Evolutionary conservation across 2,888 invertebrate species (phyloP).

Genomic region (Callyntrura sp.): DNA sequence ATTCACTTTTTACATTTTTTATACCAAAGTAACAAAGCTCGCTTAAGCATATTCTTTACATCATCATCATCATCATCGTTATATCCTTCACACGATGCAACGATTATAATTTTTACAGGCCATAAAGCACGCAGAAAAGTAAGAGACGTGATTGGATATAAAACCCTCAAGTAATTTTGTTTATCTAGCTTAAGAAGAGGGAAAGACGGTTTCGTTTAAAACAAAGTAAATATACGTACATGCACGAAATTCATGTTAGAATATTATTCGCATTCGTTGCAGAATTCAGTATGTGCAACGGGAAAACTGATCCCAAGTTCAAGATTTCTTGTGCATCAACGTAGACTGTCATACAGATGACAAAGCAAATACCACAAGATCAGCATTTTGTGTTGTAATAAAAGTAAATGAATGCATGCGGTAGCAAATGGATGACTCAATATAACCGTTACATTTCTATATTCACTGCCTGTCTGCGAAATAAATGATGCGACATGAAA

Average conservation of each 20-base stretch:
- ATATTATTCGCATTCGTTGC: neutral
- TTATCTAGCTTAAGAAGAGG: neutral
- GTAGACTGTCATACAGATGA: too few relatives aligned
- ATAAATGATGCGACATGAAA: constrained; percentile 26
- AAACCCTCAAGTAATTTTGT: constrained; percentile 12
- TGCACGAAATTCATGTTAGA: neutral
- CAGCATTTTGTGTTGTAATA: too few relatives aligned
- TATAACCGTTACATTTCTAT: neutral
- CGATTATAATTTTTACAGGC: constrained; percentile 1
- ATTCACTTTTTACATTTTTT: too few relatives aligned
- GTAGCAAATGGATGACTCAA: too few relatives aligned
- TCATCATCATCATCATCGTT: neutral
- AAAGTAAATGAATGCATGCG: constrained; percentile 21
- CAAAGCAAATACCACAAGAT: neutral
- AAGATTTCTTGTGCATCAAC: constrained; percentile 40
- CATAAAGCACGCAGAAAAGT: constrained; percentile 31
- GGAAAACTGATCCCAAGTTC: constrained; percentile 32
- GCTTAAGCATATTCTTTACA: neutral
- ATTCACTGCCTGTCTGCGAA: neutral
- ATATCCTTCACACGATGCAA: neutral
- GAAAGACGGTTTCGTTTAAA: neutral
- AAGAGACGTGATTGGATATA: constrained; percentile 23
- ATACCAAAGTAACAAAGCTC: neutral
- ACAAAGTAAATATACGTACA: neutral
- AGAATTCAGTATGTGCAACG: neutral